Evolutionary conservation across 1,140 invertebrate genomes (phyloP).

Genomic region (Solenopsis fugax): DNA sequence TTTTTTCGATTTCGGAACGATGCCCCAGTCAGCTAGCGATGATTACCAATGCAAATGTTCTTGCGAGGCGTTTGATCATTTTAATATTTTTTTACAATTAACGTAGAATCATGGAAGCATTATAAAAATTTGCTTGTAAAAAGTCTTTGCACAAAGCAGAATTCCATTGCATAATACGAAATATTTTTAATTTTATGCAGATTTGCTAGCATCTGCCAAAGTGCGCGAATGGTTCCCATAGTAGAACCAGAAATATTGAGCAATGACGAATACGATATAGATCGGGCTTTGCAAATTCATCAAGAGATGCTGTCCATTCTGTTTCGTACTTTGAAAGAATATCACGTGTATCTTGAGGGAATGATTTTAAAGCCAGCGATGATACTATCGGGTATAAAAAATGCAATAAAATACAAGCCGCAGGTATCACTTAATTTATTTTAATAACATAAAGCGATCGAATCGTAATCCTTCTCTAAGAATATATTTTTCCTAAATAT

Average conservation of each 20-base stretch:
- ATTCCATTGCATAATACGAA: not conserved
- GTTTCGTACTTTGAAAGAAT: conserved; percentile 93
- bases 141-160: not conserved
- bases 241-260: conserved; percentile 97
- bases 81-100: conserved; percentile 11
- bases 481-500: conserved; percentile 1
- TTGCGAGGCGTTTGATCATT: conserved; percentile 88
- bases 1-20: conserved; percentile 96
- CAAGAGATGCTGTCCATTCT: conserved; percentile 67
- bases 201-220: conserved; percentile 99
- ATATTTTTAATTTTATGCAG: conserved; percentile 80
- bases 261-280: conserved; percentile 93
- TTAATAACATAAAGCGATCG: not conserved
- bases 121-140: not conserved
- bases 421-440: conserved; percentile 57
- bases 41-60: conserved; percentile 96
- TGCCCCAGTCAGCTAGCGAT: conserved; percentile 96
- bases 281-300: conserved; percentile 56
- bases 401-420: conserved; percentile 74
- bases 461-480: not conserved
- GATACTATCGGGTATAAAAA: conserved; percentile 92
- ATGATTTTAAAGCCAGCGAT: conserved; percentile 99
- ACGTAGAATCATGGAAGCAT: not conserved
- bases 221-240: conserved; percentile 98
- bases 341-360: conserved; percentile 98